These are phyloP conservation scores for Linnaemya tessellans DNA, from an alignment of 2,888 invertebrate species.

Conservation along the genomic window DNA sequence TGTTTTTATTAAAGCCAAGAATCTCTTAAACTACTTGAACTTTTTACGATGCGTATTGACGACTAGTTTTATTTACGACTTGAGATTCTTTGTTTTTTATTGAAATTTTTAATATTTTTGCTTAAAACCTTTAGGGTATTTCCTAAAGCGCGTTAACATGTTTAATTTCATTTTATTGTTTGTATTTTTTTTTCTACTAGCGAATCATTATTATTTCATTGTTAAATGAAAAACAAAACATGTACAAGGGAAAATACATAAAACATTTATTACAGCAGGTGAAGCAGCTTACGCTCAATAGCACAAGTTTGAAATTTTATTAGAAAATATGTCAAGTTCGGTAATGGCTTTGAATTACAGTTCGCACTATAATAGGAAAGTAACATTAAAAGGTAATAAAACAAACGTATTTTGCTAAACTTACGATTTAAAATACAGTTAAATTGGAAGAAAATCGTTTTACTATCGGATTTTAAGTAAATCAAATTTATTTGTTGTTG, in stretches of 20 bases:
- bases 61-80: constrained; percentile 15
- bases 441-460: neutral
- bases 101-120: constrained; percentile 31
- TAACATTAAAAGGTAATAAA: constrained; percentile 6
- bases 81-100: neutral
- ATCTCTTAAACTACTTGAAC: neutral
- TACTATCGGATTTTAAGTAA: neutral
- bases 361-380: constrained; percentile 6
- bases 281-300: constrained; percentile 1
- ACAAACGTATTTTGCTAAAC: neutral
- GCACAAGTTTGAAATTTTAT: constrained; percentile 7
- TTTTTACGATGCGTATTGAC: neutral
- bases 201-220: constrained; percentile 39
- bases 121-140: constrained; percentile 59
- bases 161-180: constrained; percentile 39
- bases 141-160: constrained; percentile 41
- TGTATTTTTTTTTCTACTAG: constrained; percentile 32
- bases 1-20: neutral
- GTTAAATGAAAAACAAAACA: constrained; percentile 10
- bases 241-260: neutral
- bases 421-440: neutral
- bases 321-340: constrained; percentile 30
- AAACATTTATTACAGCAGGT: constrained; percentile 23
- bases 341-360: constrained; percentile 44
- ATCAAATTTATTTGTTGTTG: too few species aligned